phyloP scores from a whole-genome alignment of 2,113 vertebrate genomes.

The Rousettus leschenaultii region DNA sequence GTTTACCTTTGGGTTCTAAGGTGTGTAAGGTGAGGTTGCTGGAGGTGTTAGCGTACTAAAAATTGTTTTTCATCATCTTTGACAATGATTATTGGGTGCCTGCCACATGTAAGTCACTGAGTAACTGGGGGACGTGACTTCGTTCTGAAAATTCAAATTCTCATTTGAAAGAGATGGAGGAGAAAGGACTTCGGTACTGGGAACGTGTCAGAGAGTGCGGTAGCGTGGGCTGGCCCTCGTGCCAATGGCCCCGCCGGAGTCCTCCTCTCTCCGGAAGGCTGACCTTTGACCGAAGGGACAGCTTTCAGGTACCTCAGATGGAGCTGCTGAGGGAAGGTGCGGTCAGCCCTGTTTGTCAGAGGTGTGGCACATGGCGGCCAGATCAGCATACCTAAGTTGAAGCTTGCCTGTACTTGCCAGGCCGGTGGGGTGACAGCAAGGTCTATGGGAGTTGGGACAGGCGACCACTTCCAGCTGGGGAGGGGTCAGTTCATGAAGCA shows the following conservation, averaged over 20 bases:
- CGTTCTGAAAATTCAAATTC: background rate
- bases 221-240: too few relatives aligned
- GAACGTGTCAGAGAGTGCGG: background rate
- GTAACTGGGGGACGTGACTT: background rate
- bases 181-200: accelerated
- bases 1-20: background rate
- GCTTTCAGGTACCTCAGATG: background rate
- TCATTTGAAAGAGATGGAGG: background rate
- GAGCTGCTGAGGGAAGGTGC: background rate
- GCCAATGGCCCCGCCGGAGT: accelerated
- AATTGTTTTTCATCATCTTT: background rate
- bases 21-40: background rate
- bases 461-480: background rate
- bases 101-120: background rate
- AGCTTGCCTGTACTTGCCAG: background rate
- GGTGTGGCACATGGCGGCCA: background rate
- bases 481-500: background rate
- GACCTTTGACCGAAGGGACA: background rate
- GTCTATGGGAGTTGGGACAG: accelerated
- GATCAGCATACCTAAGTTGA: background rate
- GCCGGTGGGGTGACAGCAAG: background rate
- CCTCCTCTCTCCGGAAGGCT: background rate
- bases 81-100: background rate
- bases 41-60: background rate
- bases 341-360: accelerated